Evolutionary conservation across 1,140 invertebrate species (phyloP).

Genomic region (Copidosoma floridanum): DNA sequence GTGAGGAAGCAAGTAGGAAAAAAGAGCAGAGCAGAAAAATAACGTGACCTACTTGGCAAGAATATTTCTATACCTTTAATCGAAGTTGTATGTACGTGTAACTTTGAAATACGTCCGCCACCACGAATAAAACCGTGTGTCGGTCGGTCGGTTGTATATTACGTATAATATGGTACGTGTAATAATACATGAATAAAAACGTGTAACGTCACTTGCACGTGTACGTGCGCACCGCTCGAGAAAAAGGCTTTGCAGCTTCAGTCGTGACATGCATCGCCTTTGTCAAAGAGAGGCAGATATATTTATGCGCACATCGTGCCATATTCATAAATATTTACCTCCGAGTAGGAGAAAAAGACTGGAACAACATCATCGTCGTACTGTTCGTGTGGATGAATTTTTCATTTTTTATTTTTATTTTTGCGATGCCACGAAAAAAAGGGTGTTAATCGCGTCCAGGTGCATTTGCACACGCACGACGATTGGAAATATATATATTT

Average conservation of each 20-base stretch:
- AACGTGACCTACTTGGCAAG: slow-evolving; percentile 25
- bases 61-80: slow-evolving; percentile 30
- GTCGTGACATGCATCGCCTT: not conserved
- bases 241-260: not conserved
- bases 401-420: too few relatives aligned
- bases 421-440: too few relatives aligned
- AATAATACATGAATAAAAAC: not conserved
- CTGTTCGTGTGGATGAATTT: too few relatives aligned
- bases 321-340: slow-evolving; percentile 17
- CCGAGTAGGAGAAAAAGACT: too few relatives aligned
- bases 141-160: not conserved
- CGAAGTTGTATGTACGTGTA: slow-evolving; percentile 4
- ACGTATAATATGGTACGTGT: too few relatives aligned
- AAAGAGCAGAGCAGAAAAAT: not conserved
- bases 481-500: too few relatives aligned
- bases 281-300: not conserved
- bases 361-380: too few relatives aligned
- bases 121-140: not conserved
- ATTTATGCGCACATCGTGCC: not conserved
- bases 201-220: slow-evolving; percentile 7
- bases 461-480: too few relatives aligned
- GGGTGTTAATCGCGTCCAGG: too few relatives aligned
- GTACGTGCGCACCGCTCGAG: too few relatives aligned
- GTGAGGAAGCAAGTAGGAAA: not conserved
- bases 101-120: slow-evolving; percentile 6